Conservation (phyloP, 2,113 vertebrate species). For the Coptodon bakossiorum region DNA sequence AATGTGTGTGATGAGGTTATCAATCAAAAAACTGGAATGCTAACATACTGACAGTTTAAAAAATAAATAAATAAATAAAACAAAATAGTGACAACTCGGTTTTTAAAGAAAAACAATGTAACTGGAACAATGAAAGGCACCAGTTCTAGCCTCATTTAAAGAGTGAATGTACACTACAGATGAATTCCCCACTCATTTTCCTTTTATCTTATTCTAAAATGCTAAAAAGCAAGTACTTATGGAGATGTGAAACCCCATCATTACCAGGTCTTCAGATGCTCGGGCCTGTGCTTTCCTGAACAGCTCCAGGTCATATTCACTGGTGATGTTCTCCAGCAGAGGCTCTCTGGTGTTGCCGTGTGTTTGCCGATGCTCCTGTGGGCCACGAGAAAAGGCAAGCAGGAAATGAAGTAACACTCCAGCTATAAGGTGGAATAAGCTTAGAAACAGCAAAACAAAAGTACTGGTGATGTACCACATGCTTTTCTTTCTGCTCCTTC, state of each 20-base stretch:
- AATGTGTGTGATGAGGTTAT: not conserved
- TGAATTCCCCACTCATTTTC: not conserved
- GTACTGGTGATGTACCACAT: slow-evolving; percentile 76
- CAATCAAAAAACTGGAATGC: not conserved
- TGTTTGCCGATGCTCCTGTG: slow-evolving; percentile 89
- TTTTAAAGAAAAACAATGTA: not conserved
- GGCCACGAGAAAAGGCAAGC: not conserved
- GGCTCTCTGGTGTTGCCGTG: slow-evolving; percentile 90
- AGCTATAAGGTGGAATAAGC: not conserved
- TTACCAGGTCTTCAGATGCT: slow-evolving; percentile 96
- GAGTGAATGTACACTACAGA: not conserved
- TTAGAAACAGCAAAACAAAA: not conserved
- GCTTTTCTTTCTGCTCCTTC: slow-evolving; percentile 98
- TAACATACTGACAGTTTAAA: not conserved
- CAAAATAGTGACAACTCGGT: not conserved
- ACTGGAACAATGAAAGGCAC: not conserved
- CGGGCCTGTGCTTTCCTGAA: slow-evolving; percentile 96
- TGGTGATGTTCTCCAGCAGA: slow-evolving; percentile 95
- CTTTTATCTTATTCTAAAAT: not conserved
- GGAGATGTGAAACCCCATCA: not conserved
- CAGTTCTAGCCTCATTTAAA: not conserved
- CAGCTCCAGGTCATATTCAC: slow-evolving; percentile 96
- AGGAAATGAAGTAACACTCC: not conserved
- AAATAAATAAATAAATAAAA: not conserved
- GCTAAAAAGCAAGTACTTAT: not conserved